Evolutionary conservation across 2,113 vertebrate species (phyloP), one percentile per base, ranked within the genome.

Genomic region (Abramis brama): DNA sequence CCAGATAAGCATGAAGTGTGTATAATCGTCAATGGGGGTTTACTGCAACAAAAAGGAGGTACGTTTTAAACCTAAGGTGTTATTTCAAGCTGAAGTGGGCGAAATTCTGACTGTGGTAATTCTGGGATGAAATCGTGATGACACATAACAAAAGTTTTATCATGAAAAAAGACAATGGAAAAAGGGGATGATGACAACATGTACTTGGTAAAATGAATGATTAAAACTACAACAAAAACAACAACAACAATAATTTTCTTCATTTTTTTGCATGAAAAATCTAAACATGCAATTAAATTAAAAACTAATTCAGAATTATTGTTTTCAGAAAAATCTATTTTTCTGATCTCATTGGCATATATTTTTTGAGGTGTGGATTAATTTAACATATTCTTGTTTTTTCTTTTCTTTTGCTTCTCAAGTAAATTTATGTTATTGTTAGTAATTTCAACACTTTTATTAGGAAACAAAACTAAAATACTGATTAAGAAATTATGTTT

Each of bases 1-100:
- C 45, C 25, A 79, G 78, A 83, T 59, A 71, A 85, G 74, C 43
- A 74, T 83, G 66, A 83, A 85, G 17, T 73, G 83, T 79, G 47
- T 15, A 76, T 52, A 81, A 89, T 78, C 68, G 15, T 87, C 75
- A 81, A 47, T 84, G 25, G 30, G 9, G 21, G 27, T 78, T 78
- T 73, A 86, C 10, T 79, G 23, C 25, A 27, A 45, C 36, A 60
- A 82, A 43, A 10, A 84, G 64, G 11, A 19, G 33, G 27, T 25
- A 62, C 2, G 33, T 52, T 73, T 80, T 77, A 70, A 77, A 27
- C n/a, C 50, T 39, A 9, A 50, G 25, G 25, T 45, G 19, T 23
- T 33, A 27, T 33, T 43, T 27, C 27, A 85, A 23, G 55, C 5
- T 59, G 30, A 82, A 62, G 57, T 60, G 33, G 19, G n/a, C 23